Evolutionary conservation across 35 echinoderm and acorn worm genomes (phyloP).

Genomic region (Hemicentrotus pulcherrimus): DNA sequence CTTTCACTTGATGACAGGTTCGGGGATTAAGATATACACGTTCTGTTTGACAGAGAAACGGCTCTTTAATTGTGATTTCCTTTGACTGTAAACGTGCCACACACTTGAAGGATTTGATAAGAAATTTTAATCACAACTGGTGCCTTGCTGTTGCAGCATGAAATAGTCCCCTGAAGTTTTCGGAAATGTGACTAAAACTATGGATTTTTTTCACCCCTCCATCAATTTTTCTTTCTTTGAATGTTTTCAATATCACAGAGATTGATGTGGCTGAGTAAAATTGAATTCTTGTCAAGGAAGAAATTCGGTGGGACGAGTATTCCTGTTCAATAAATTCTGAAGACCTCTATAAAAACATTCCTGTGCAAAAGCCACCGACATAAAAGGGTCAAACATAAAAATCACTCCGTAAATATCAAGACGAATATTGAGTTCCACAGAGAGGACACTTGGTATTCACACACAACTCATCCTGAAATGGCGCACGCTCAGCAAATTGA

Average conservation of each 20-base stretch:
- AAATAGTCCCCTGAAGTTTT: neutral
- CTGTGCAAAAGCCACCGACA: neutral
- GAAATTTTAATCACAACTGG: neutral
- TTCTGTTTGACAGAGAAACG: neutral
- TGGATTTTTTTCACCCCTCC: too few species aligned
- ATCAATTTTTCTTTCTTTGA: neutral
- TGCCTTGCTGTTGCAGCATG: neutral
- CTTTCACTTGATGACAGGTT: neutral
- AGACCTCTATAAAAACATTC: neutral
- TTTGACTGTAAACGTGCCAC: neutral
- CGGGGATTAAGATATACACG: neutral
- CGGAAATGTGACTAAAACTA: neutral
- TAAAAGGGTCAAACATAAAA: neutral
- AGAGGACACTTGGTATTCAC: too few species aligned
- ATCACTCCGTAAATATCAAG: neutral
- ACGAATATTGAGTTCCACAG: too few species aligned
- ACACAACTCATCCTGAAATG: too few species aligned
- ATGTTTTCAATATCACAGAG: neutral
- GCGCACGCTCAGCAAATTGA: too few species aligned
- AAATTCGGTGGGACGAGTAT: neutral
- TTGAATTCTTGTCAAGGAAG: neutral
- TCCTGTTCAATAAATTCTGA: neutral
- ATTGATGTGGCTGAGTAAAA: neutral
- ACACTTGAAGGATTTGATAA: neutral
- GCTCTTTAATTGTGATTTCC: slow-evolving; percentile 4